A percentile compares a stretch with the other conserved stretches of the same genome.
phyloP scores from a whole-genome alignment of 1,140 invertebrate genomes.

The Hypsibius dujardini region DNA sequence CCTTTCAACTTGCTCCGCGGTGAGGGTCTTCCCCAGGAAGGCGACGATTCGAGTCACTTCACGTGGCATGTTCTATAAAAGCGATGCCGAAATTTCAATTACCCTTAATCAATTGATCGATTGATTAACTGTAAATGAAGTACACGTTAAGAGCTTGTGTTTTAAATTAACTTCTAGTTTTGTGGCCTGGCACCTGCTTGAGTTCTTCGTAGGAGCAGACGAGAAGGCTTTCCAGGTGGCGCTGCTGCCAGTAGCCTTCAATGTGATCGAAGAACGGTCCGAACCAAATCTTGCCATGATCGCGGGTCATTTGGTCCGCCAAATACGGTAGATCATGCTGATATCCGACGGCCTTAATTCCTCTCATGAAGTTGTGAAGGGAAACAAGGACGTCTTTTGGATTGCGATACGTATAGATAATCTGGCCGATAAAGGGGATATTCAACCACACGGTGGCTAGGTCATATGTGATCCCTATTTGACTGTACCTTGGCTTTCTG shows the following conservation, averaged over 20 bases:
- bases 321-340: constrained; percentile 28
- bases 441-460: neutral
- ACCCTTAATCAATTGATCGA: neutral
- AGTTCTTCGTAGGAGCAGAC: constrained; percentile 1
- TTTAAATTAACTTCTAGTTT: too few relatives aligned
- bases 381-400: constrained; percentile 33
- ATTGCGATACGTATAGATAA: constrained; percentile 33
- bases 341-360: constrained; percentile 25
- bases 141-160: neutral
- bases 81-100: neutral
- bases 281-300: constrained; percentile 25
- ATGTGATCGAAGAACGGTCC: neutral
- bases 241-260: neutral
- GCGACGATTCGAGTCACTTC: constrained; percentile 26
- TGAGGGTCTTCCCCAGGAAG: constrained; percentile 28
- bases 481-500: constrained; percentile 29
- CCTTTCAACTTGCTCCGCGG: constrained; percentile 25
- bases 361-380: constrained; percentile 28
- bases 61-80: constrained; percentile 26
- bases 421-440: constrained; percentile 24
- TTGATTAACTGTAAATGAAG: constrained; percentile 15
- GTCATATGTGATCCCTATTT: neutral
- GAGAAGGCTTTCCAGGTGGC: neutral
- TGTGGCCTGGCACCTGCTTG: neutral
- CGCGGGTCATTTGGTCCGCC: constrained; percentile 27